These are phyloP conservation scores for Tragelaphus oryx DNA, from an alignment of 2,797 vertebrate genomes.

Conservation along the genomic window DNA sequence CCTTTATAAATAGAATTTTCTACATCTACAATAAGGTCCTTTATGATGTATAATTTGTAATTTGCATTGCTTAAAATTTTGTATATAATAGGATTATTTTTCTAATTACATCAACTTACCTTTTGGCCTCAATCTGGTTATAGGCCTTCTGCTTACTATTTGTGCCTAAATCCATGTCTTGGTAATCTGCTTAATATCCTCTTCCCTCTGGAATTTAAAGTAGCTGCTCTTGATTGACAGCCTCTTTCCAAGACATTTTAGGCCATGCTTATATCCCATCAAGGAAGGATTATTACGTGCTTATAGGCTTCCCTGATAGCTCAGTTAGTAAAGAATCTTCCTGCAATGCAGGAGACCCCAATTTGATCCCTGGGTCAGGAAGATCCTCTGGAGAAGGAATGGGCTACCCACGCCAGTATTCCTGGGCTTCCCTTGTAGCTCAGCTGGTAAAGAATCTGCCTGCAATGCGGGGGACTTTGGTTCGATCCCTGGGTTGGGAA, in stretches of 20 bases:
- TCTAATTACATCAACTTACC: not conserved
- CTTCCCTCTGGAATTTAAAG: not conserved
- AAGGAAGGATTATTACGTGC: not conserved
- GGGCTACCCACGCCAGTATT: not conserved
- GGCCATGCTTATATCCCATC: not conserved
- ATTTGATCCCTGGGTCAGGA: not conserved
- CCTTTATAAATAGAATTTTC: slow-evolving; percentile 23
- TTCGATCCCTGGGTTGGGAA: not conserved
- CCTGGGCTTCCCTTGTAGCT: not conserved
- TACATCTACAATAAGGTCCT: not conserved
- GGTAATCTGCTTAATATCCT: not conserved
- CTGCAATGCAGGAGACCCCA: not conserved
- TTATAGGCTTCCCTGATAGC: not conserved
- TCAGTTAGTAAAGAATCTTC: not conserved
- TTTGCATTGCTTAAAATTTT: slow-evolving; percentile 4
- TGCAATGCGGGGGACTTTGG: not conserved
- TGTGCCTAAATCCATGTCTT: not conserved
- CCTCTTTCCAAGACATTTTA: not conserved
- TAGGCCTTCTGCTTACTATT: not conserved
- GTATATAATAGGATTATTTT: not conserved
- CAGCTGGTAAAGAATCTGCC: not conserved
- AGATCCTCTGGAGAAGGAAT: not conserved
- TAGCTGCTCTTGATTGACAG: not conserved
- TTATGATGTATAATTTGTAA: not conserved
- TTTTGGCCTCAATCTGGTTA: not conserved